phyloP scores from a whole-genome alignment of 2,888 invertebrate species.

The Psylliodes chrysocephalus region DNA sequence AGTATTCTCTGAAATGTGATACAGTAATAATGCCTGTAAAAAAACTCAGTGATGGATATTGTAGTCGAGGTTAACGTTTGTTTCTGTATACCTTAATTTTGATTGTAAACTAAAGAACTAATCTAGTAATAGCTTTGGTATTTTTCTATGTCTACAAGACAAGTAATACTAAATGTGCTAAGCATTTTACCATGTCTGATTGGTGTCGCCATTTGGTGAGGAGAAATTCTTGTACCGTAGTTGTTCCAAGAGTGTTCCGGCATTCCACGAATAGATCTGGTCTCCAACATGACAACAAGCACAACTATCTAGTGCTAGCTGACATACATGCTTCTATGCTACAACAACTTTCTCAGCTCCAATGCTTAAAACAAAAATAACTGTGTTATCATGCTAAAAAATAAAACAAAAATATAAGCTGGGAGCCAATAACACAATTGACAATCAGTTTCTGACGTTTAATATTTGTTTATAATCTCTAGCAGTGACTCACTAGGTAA shows the following conservation, averaged over 20 bases:
- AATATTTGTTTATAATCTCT: conserved; percentile 8
- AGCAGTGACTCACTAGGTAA: conserved; percentile 12
- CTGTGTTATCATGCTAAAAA: conserved; percentile 33
- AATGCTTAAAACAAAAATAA: conserved; percentile 48
- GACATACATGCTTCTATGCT: conserved; percentile 59
- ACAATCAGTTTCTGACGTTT: conserved; percentile 7
- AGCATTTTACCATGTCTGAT: conserved; percentile 60
- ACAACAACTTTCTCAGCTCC: conserved; percentile 52
- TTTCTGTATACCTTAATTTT: too few species aligned
- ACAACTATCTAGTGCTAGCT: conserved; percentile 57
- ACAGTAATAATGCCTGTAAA: too few species aligned
- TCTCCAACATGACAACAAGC: conserved; percentile 75
- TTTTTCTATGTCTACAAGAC: too few species aligned
- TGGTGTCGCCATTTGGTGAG: conserved; percentile 63
- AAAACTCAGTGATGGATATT: too few species aligned
- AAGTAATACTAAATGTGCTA: not conserved
- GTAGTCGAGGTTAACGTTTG: too few species aligned
- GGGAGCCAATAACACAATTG: conserved; percentile 15
- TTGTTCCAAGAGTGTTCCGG: conserved; percentile 72
- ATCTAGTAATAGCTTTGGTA: too few species aligned
- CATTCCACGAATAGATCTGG: conserved; percentile 79
- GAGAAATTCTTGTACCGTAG: conserved; percentile 62
- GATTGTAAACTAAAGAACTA: too few species aligned
- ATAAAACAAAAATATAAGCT: conserved; percentile 12
- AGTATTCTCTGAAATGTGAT: too few species aligned